Conservation (phyloP, 2,113 vertebrate genomes). For the Grammatotria lemairii region DNA sequence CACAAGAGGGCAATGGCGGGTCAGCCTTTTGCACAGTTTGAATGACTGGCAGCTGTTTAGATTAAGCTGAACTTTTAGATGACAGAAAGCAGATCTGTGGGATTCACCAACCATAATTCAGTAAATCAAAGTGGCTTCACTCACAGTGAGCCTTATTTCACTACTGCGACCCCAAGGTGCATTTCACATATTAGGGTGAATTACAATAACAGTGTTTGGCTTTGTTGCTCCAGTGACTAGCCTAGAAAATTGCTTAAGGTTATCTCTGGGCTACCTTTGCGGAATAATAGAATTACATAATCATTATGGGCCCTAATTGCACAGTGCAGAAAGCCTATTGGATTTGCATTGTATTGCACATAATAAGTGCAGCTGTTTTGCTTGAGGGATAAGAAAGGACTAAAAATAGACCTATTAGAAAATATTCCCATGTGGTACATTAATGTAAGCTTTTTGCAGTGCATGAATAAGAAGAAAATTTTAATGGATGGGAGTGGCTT, state of each 20-base stretch:
- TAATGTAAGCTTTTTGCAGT: neutral
- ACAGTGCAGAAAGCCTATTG: constrained; percentile 4
- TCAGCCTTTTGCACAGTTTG: neutral
- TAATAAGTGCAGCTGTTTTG: constrained; percentile 56
- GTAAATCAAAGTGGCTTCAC: neutral
- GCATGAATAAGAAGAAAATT: neutral
- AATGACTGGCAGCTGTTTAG: neutral
- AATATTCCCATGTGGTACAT: constrained; percentile 16
- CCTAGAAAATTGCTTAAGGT: constrained; percentile 1
- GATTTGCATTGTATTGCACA: constrained; percentile 50
- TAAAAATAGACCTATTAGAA: constrained; percentile 44
- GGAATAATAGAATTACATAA: constrained; percentile 49
- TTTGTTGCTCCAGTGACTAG: neutral
- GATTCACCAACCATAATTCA: neutral
- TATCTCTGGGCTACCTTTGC: neutral
- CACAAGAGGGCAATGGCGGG: constrained; percentile 33
- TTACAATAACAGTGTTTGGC: neutral
- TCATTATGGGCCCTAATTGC: constrained; percentile 35
- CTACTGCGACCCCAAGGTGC: neutral
- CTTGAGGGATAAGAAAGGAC: constrained; percentile 15
- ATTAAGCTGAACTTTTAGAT: neutral
- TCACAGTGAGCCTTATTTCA: neutral
- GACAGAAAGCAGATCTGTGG: neutral
- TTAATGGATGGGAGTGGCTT: neutral
- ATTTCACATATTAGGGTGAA: neutral